Evolutionary conservation across 30 jellyfish, hydroid and myxozoan genomes (phyloP), one percentile per base, ranked within the genome.

Genomic region (Turritopsis dohrnii): DNA sequence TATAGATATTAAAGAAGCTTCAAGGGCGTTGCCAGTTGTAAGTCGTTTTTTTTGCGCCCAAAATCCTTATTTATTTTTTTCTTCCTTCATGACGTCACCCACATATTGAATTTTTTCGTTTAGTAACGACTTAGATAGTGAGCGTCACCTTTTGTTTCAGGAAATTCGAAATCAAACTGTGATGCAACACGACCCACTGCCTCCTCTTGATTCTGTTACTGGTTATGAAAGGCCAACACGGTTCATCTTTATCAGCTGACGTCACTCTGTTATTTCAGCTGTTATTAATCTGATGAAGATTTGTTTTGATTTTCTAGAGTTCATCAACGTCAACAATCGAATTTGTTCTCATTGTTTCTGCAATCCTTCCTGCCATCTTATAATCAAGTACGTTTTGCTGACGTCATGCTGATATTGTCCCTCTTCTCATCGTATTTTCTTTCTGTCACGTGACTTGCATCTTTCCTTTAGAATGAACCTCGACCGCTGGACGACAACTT

Each of bases 151-250:
- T 3, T 21, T 60, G 28, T 77, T 83, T 20, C 85, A 92, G 98
- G 94, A 84, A 24, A 82, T 92, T 28, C 85, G 91, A 71, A 79
- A 75, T 66, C 96, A 84, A 19, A 24, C 90, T 28, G 73, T 85
- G 52, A 77, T 73, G 81, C 66, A 95, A 0, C 83, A 92, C 69
- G 98, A 92, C 65, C 98, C 98, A 9, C 71, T 92, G 29, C 98
- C 98, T 0, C 98, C 98, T 7, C 85, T 72, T 30, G 95, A 92
- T 82, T 92, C 98, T 21, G 72, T 92, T 21, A 72, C 85, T 24
- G 96, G 98, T 7, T 92, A 92, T 85, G 84, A 86, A 19, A 76
- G 96, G 60, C 96, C 95, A 21, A 84, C 76, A 53, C 85, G 96
- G 98, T 92, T 19, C 21, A 88, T 52, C 16, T 41, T 76, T 30